Evolutionary conservation across 2,113 vertebrate genomes (phyloP).

Genomic region (Brachyhypopomus occidentalis): DNA sequence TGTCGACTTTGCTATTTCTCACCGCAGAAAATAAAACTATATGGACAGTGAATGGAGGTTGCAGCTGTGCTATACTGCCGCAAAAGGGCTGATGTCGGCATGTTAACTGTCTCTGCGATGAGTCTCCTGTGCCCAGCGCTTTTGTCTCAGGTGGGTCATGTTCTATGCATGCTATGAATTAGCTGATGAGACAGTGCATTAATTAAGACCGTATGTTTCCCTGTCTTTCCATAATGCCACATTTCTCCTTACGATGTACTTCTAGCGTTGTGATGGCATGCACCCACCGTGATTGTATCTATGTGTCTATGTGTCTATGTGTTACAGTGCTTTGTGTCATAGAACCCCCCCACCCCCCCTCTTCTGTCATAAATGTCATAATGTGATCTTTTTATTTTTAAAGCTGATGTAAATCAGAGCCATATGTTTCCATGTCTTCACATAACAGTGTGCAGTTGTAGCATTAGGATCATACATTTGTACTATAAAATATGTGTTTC

Average conservation of each 20-base stretch:
- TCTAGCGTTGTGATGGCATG: constrained; percentile 8
- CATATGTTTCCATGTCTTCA: constrained; percentile 25
- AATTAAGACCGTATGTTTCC: constrained; percentile 50
- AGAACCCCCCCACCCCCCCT: not conserved
- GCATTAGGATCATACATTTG: constrained; percentile 22
- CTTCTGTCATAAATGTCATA: not conserved
- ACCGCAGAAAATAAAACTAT: constrained; percentile 38
- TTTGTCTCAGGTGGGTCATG: constrained; percentile 33
- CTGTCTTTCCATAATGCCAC: constrained; percentile 19
- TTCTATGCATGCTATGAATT: constrained; percentile 39
- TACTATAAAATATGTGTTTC: not conserved
- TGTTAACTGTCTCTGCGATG: constrained; percentile 46
- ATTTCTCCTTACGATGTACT: constrained; percentile 42
- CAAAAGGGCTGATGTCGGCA: constrained; percentile 43
- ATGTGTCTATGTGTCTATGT: not conserved
- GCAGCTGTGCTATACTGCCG: constrained; percentile 4
- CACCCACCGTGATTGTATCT: constrained; percentile 4
- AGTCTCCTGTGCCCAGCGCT: constrained; percentile 40
- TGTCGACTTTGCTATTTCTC: constrained; percentile 14
- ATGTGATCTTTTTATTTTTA: not conserved
- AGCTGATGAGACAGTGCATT: constrained; percentile 41
- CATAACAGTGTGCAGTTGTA: not conserved
- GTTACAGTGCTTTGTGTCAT: constrained; percentile 1
- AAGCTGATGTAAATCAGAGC: constrained; percentile 26
- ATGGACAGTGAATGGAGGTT: constrained; percentile 28